A percentile compares a stretch with the other conserved stretches of the same genome.
These are phyloP conservation scores for Dunckerocampus dactyliophorus DNA, from an alignment of 2,113 vertebrate species.

Conservation along the genomic window DNA sequence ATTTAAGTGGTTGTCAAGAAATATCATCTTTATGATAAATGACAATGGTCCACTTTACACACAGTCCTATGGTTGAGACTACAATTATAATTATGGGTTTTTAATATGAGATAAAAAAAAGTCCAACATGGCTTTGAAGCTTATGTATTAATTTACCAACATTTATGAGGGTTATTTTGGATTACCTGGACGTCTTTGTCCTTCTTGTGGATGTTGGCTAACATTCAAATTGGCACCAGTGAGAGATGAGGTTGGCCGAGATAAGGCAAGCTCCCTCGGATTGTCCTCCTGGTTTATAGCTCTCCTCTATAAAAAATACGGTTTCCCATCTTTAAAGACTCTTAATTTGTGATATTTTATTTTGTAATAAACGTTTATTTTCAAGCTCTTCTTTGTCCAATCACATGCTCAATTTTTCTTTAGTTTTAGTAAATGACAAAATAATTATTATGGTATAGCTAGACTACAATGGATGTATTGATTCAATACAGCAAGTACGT, in stretches of 20 bases:
- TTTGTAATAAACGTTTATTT: background rate
- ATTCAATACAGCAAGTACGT: too few species aligned
- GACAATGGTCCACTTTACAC: too few species aligned
- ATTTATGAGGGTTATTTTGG: background rate
- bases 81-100: too few species aligned
- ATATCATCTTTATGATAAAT: too few species aligned
- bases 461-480: too few species aligned
- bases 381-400: background rate
- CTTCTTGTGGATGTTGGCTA: constrained; percentile 5
- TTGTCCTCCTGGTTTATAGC: background rate
- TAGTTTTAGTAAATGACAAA: too few species aligned
- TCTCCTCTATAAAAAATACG: background rate
- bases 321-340: background rate
- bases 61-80: too few species aligned
- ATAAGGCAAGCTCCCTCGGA: background rate
- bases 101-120: background rate
- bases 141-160: background rate
- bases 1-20: too few species aligned
- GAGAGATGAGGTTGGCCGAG: constrained; percentile 4
- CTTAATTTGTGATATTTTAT: background rate
- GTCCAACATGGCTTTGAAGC: background rate
- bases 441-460: too few species aligned
- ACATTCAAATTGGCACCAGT: background rate
- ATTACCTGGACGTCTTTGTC: background rate
- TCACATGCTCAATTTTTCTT: too few species aligned